A percentile compares a stretch with the other conserved stretches of the same genome.
phyloP scores from a whole-genome alignment of 2,797 vertebrate genomes.

The Phoxinus dragarum region DNA sequence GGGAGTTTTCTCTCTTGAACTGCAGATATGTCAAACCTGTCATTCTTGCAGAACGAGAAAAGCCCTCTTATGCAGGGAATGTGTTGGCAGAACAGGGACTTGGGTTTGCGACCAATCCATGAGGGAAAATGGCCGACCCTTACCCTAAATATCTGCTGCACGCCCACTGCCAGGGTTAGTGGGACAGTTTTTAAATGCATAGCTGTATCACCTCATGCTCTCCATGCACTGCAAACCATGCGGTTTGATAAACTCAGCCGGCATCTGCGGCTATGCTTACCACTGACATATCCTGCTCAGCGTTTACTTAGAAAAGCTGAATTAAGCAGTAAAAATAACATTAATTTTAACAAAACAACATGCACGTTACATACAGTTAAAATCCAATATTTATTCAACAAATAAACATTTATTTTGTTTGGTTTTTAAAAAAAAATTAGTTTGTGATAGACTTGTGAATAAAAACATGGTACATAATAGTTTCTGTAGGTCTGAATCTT shows the following conservation, averaged over 20 bases:
- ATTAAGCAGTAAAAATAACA: neutral
- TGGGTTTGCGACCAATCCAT: constrained; percentile 57
- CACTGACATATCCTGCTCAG: neutral
- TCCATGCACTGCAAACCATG: constrained; percentile 27
- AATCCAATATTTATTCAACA: constrained; percentile 12
- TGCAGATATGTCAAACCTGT: constrained; percentile 67
- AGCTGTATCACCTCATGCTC: constrained; percentile 18
- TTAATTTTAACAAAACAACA: neutral
- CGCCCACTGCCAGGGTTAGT: constrained; percentile 30
- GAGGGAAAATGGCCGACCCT: constrained; percentile 49
- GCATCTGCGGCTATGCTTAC: constrained; percentile 21
- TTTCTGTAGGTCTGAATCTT: neutral
- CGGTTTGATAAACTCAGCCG: constrained; percentile 33
- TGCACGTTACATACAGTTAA: neutral
- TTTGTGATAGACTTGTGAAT: neutral
- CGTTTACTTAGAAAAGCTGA: neutral
- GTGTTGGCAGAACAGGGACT: constrained; percentile 54
- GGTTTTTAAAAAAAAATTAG: neutral
- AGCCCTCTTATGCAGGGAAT: constrained; percentile 60
- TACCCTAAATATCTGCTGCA: constrained; percentile 53
- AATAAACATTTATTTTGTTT: neutral
- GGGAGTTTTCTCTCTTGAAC: constrained; percentile 66
- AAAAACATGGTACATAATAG: neutral
- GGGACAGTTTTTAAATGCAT: constrained; percentile 41
- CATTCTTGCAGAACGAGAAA: constrained; percentile 64